Conservation (phyloP, 2,797 vertebrate genomes). For the Brachyrhaphis roseni region DNA sequence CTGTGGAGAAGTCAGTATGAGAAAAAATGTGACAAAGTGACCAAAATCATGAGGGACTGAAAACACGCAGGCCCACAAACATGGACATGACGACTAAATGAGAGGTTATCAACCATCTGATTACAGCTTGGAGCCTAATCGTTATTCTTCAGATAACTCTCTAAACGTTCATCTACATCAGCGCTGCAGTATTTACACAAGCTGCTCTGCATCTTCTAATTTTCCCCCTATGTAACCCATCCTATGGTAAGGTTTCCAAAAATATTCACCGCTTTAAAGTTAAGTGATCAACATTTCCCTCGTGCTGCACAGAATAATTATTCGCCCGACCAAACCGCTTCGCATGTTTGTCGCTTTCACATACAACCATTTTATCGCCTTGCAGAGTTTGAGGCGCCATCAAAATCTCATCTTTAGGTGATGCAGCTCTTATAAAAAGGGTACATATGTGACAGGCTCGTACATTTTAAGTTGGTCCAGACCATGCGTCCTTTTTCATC, state of each 20-base stretch:
- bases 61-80: slow-evolving; percentile 70
- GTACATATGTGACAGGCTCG: slow-evolving; percentile 61
- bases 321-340: slow-evolving; percentile 46
- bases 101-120: slow-evolving; percentile 72
- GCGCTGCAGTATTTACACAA: slow-evolving; percentile 28
- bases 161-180: slow-evolving; percentile 37
- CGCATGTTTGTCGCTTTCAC: slow-evolving; percentile 14
- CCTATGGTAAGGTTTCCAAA: slow-evolving; percentile 24
- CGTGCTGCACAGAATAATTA: slow-evolving; percentile 46
- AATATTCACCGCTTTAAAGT: slow-evolving; percentile 29
- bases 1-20: slow-evolving; percentile 66
- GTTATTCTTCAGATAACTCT: slow-evolving; percentile 68
- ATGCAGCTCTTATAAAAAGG: slow-evolving; percentile 47
- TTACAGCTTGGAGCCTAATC: slow-evolving; percentile 71
- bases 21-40: slow-evolving; percentile 73
- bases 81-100: slow-evolving; percentile 74
- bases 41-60: slow-evolving; percentile 75
- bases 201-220: slow-evolving; percentile 34
- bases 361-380: slow-evolving; percentile 66
- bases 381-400: slow-evolving; percentile 34
- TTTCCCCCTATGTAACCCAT: slow-evolving; percentile 29
- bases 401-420: slow-evolving; percentile 39
- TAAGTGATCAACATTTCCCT: slow-evolving; percentile 21
- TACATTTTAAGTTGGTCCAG: slow-evolving; percentile 77
- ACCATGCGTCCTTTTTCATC: slow-evolving; percentile 67